Base-by-base conservation (phyloP, 1,140 invertebrate species). In the Drosophila busckii region DNA sequence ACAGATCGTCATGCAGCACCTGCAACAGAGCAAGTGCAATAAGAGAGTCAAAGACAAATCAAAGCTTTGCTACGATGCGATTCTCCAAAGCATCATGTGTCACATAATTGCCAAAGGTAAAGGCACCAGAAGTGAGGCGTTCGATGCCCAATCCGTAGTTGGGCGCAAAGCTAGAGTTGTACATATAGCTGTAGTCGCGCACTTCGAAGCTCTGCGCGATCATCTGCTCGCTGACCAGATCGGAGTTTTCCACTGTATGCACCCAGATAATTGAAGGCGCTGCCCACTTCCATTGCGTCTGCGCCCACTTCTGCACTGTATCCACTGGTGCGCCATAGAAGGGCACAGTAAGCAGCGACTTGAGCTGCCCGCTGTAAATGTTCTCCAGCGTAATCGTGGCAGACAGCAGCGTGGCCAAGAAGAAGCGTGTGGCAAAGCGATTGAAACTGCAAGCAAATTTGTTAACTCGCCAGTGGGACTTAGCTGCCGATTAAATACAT, bases 331-430 rank as follows among this genome's bases (percentile, higher is more conserved):
- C 67, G 0, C 44, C 63, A 35, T 68, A 84, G 2, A 76, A 38
- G 4, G 85, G 85, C 4, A 86, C 56, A 0, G 85, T 87, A 2
- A 86, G 44, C 52, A 86, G 23, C 0, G 85, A 86, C 49, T 87
- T 87, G 0, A 87, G 28, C 23, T 86, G 76, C 1, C 84, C 84
- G 28, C 82, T 84, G 65, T 87, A 87, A 7, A 78, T 86, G 32
- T 86, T 87, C 38, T 87, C 85, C 55, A 87, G 46, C 0, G 82
- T 87, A 2, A 87, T 85, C 0, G 85, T 83, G 9, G 85, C 85
- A 34, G 78, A 84, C 0, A 87, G 34, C 9, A 87, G 31, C 2
- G 69, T 65, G 8, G 80, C 66, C 34, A 86, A 34, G 49, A 84
- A 86, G 7, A 86, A 63, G 2, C 84, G 69, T 0, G 69, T 53